Evolutionary conservation across 2,113 vertebrate species (phyloP), one percentile per base, ranked within the genome.

Genomic region (Dissostichus mawsoni): DNA sequence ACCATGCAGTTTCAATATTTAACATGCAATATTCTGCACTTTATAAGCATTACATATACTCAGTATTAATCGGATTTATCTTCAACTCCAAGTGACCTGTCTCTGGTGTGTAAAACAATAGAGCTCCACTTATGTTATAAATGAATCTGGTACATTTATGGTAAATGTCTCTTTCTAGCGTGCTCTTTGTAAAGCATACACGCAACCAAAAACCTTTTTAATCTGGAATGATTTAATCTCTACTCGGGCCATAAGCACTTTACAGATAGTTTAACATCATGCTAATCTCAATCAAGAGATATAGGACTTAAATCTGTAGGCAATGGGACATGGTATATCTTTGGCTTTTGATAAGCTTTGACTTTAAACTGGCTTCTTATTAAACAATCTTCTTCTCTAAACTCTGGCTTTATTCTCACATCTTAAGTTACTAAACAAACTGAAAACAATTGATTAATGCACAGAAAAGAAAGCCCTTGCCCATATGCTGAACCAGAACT

Each of bases 1-100:
- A 11, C 69, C 29, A 33, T 45, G 11, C 12, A 12, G 41, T 55
- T 48, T 53, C 79, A 55, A 16, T 66, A 23, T 83, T 29, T 70
- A 14, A 51, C 20, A 5, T 48, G 66, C 56, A 78, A 45, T 53
- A 68, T 14, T 82, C 61, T 76, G 74, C 77, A 57, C 55, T 83
- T 70, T 25, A 78, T 41, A 77, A 79, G 55, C 58, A 12, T 55
- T 45, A 50, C 36, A 61, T 59, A 53, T 62, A 58, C 55, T 70
- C 12, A 9, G 5, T 1, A 8, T 52, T 80, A 77, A 85, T 82
- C 76, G 45, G 66, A 76, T 81, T 45, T 71, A 4, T 33, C 47
- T 61, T 25, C 16, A 18, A 41, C 29, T 23, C 14, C 33, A 56
- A 62, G 29, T 10, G 3, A 16, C 70, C 36, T 65, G 41, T 72